Conservation (phyloP, 2,888 invertebrate genomes). For the Drosophila pegasa region DNA sequence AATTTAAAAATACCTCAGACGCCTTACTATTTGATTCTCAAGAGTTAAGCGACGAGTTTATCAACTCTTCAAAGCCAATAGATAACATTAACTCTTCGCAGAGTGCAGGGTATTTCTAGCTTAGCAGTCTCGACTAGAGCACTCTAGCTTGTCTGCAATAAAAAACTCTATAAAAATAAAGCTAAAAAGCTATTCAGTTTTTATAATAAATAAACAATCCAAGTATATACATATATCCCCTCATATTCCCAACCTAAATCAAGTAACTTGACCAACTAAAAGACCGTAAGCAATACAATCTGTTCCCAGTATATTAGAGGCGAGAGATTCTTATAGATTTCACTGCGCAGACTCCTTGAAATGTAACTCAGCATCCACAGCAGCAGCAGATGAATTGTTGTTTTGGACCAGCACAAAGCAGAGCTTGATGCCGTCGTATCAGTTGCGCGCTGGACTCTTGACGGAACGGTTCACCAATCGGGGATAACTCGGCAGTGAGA, state of each 20-base stretch:
- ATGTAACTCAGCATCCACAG: constrained; percentile 53
- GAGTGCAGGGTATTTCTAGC: too few species aligned
- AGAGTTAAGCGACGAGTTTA: too few species aligned
- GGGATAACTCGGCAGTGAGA: constrained; percentile 26
- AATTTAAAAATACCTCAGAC: too few species aligned
- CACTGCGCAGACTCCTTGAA: constrained; percentile 58
- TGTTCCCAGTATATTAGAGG: constrained; percentile 59
- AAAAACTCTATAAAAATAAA: too few species aligned
- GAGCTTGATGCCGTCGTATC: constrained; percentile 24
- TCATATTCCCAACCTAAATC: not conserved
- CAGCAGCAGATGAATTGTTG: constrained; percentile 16
- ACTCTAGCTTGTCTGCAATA: too few species aligned
- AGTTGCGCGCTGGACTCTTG: constrained; percentile 68
- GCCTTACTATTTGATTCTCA: too few species aligned
- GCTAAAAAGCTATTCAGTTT: too few species aligned
- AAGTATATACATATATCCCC: too few species aligned
- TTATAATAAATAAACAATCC: too few species aligned
- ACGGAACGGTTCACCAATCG: constrained; percentile 64
- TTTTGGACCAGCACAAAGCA: constrained; percentile 2
- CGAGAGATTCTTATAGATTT: not conserved
- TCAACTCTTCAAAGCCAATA: too few species aligned
- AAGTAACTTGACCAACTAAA: constrained; percentile 37
- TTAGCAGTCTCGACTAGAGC: too few species aligned
- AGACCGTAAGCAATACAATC: constrained; percentile 13
- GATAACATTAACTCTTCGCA: too few species aligned